These are phyloP conservation scores for Sapayoa aenigma DNA, from an alignment of 2,113 vertebrate genomes.

Conservation along the genomic window DNA sequence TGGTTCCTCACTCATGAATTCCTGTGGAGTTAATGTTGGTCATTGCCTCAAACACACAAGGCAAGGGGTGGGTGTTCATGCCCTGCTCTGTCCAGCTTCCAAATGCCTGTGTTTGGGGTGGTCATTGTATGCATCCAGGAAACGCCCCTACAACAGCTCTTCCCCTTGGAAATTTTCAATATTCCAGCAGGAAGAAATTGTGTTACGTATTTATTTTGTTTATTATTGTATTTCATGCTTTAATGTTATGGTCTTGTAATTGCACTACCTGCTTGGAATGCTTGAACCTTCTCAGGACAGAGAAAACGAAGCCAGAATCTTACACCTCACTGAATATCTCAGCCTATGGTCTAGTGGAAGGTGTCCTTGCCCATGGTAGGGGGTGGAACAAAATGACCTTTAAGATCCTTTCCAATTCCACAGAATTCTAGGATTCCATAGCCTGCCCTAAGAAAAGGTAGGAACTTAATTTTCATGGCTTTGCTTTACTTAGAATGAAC, in stretches of 20 bases:
- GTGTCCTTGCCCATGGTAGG: neutral
- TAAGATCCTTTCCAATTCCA: neutral
- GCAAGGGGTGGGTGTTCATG: accelerated
- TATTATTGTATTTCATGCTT: no score
- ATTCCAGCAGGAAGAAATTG: neutral
- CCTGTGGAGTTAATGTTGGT: no score
- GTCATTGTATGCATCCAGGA: neutral
- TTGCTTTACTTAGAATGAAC: neutral
- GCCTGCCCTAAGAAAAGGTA: no score
- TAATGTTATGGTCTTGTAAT: neutral
- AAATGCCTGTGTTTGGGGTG: no score
- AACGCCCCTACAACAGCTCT: neutral
- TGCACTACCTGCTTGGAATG: neutral
- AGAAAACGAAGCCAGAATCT: neutral
- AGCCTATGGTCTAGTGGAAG: neutral
- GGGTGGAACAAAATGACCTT: neutral
- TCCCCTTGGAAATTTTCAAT: neutral
- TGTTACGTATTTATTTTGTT: no score
- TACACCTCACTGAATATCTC: accelerated
- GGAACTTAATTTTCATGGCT: neutral
- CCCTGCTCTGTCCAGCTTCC: neutral
- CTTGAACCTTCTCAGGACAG: neutral
- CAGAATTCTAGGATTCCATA: neutral
- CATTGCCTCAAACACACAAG: neutral
- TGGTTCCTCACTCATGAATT: no score